Evolutionary conservation across 2,888 invertebrate species (phyloP).

Genomic region (Oligia strigilis): DNA sequence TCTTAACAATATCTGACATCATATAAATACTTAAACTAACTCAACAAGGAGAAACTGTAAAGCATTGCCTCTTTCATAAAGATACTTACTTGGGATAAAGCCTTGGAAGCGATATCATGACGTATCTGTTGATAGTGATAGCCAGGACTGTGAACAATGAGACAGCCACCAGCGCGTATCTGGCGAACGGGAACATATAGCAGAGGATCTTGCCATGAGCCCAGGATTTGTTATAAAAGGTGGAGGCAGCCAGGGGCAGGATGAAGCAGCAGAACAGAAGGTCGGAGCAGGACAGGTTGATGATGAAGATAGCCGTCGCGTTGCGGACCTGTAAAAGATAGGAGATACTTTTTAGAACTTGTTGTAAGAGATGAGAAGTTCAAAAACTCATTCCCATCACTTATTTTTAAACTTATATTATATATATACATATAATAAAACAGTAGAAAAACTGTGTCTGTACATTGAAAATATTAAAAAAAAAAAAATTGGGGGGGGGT

Average conservation of each 20-base stretch:
- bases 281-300: constrained; percentile 94
- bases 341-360: neutral
- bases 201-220: constrained; percentile 92
- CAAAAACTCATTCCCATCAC: neutral
- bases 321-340: constrained; percentile 92
- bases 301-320: constrained; percentile 95
- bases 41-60: neutral
- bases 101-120: constrained; percentile 95
- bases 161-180: constrained; percentile 94
- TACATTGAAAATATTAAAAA: too few relatives aligned
- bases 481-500: too few relatives aligned
- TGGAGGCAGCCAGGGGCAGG: constrained; percentile 94
- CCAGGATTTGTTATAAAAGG: constrained; percentile 94
- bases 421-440: too few relatives aligned
- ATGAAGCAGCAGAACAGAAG: constrained; percentile 95
- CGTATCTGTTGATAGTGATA: constrained; percentile 95
- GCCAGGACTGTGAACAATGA: constrained; percentile 95
- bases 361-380: neutral
- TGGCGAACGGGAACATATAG: constrained; percentile 93
- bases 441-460: too few relatives aligned
- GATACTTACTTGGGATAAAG: constrained; percentile 93
- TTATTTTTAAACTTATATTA: too few relatives aligned
- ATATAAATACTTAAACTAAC: too few relatives aligned
- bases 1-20: neutral
- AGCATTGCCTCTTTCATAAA: neutral